phyloP scores from a whole-genome alignment of 2,797 vertebrate species.

The Paguma larvata region DNA sequence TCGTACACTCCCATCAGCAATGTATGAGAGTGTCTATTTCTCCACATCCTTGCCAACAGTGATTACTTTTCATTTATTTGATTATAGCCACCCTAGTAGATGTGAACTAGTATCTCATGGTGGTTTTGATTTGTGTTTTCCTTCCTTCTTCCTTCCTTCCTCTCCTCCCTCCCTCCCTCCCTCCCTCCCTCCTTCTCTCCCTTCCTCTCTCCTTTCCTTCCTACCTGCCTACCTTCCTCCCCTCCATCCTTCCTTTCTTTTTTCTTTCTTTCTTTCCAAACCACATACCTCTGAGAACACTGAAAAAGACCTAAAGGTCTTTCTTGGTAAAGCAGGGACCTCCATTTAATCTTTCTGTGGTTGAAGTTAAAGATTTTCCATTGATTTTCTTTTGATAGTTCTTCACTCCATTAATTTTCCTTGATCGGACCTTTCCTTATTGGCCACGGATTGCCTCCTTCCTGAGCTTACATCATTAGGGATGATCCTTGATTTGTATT shows the following conservation, averaged over 20 bases:
- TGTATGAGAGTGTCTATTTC: background rate
- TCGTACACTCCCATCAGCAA: background rate
- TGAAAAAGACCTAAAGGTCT: constrained; percentile 81
- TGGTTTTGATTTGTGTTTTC: background rate
- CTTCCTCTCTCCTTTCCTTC: too few relatives aligned
- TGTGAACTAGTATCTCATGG: background rate
- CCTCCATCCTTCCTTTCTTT: background rate
- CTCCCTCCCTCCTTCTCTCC: background rate
- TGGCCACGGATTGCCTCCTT: background rate
- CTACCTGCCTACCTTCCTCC: background rate
- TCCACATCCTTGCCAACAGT: background rate
- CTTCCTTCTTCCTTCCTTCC: too few relatives aligned
- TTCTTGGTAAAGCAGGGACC: constrained; percentile 76
- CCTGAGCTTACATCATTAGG: background rate
- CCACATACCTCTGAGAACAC: constrained; percentile 81
- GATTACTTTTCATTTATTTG: background rate
- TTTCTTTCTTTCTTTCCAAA: background rate
- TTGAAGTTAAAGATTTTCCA: constrained; percentile 74
- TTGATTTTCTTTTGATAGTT: background rate
- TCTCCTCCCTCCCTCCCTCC: background rate
- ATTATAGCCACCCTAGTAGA: background rate
- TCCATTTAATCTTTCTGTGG: constrained; percentile 78
- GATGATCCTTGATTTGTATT: background rate
- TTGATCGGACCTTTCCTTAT: background rate
- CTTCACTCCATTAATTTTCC: background rate